Evolutionary conservation across 2,113 vertebrate genomes (phyloP).

Genomic region (Coturnix japonica): DNA sequence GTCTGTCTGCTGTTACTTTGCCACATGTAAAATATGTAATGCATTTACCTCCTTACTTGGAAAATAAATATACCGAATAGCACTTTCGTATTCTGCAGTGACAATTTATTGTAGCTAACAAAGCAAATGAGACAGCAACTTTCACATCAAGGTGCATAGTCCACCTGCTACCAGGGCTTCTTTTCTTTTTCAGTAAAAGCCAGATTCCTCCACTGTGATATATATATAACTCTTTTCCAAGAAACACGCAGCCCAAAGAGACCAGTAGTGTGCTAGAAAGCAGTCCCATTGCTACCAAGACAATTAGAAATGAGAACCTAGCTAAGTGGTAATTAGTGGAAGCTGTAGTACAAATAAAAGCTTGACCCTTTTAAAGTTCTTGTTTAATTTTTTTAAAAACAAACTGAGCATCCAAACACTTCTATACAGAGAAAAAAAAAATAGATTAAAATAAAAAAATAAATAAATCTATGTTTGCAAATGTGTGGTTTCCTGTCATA

Average conservation of each 20-base stretch:
- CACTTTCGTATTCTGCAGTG: not conserved
- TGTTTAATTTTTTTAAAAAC: not conserved
- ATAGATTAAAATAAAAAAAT: too few species aligned
- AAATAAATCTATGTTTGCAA: not conserved
- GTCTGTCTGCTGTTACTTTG: not conserved
- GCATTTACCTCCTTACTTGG: not conserved
- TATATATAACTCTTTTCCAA: not conserved
- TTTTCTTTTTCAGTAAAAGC: not conserved
- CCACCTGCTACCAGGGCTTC: not conserved
- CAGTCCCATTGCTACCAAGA: not conserved
- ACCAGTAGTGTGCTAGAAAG: not conserved
- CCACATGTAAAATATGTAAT: not conserved
- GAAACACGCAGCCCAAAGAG: accelerated
- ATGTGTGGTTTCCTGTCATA: not conserved
- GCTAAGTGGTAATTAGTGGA: not conserved
- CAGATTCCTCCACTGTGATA: not conserved
- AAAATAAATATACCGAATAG: not conserved
- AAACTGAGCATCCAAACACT: not conserved
- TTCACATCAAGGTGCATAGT: not conserved
- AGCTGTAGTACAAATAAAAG: not conserved
- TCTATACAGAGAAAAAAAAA: not conserved
- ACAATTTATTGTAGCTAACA: not conserved
- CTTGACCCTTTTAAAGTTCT: not conserved
- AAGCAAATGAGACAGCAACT: not conserved
- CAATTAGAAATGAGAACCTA: accelerated